phyloP scores from a whole-genome alignment of 2,888 invertebrate species.

The Drosophila cyrtoloma region DNA sequence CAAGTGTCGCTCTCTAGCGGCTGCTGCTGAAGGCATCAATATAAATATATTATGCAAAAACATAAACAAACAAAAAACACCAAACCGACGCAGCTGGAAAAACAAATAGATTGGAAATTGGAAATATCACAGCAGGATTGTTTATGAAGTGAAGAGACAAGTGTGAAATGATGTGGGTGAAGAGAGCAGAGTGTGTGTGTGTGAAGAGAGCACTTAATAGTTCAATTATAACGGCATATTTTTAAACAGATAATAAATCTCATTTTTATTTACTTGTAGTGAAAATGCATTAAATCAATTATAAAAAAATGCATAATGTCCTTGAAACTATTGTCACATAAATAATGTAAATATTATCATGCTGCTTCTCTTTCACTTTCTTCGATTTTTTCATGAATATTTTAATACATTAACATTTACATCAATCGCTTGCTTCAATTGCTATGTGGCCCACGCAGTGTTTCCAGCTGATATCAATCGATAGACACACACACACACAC shows the following conservation, averaged over 20 bases:
- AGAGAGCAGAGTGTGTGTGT: conserved; percentile 18
- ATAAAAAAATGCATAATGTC: conserved; percentile 1
- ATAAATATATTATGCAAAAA: conserved; percentile 27
- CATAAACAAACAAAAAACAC: conserved; percentile 46
- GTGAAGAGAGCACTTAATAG: conserved; percentile 9
- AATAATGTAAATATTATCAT: conserved; percentile 9
- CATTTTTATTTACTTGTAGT: not conserved
- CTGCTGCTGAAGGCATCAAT: conserved; percentile 4
- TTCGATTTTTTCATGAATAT: conserved; percentile 44
- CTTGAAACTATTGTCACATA: conserved; percentile 11
- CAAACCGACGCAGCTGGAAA: conserved; percentile 25
- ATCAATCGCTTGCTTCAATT: conserved; percentile 48
- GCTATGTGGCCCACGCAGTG: conserved; percentile 39
- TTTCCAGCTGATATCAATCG: conserved; percentile 32
- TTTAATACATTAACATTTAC: conserved; percentile 50
- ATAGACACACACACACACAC: conserved; percentile 38
- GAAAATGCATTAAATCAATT: not conserved
- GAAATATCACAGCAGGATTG: conserved; percentile 31
- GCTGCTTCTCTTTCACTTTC: conserved; percentile 22
- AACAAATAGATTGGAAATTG: conserved; percentile 17
- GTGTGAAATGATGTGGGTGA: conserved; percentile 59
- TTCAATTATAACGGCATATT: conserved; percentile 1
- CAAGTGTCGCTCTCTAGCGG: conserved; percentile 49
- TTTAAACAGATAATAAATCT: not conserved
- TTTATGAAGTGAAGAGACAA: conserved; percentile 32